These are phyloP conservation scores for Caenorhabditis drosophilae DNA, from an alignment of 2,888 invertebrate genomes.

Conservation along the genomic window DNA sequence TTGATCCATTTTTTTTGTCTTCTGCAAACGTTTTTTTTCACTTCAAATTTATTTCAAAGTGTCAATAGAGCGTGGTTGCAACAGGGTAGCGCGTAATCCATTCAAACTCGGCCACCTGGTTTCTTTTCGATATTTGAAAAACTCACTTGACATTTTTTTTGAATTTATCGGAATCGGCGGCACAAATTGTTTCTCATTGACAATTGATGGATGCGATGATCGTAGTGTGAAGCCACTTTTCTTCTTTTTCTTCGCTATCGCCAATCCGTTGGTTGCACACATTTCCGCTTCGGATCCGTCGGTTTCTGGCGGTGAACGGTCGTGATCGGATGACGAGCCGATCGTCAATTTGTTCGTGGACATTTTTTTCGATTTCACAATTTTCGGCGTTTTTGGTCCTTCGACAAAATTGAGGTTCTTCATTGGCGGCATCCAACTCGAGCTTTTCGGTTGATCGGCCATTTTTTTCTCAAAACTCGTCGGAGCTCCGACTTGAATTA, in stretches of 20 bases:
- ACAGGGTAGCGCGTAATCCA: too few species aligned
- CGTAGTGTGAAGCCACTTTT: constrained; percentile 31
- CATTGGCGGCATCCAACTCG: not conserved
- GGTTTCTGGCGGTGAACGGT: constrained; percentile 42
- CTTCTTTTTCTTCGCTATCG: constrained; percentile 30
- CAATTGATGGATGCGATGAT: constrained; percentile 33
- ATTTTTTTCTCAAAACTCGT: constrained; percentile 1
- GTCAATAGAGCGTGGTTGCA: too few species aligned
- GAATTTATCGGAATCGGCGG: constrained; percentile 12
- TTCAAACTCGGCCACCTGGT: not conserved
- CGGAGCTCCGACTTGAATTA: constrained; percentile 25
- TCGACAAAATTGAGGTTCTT: constrained; percentile 13
- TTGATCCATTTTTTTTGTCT: constrained; percentile 22
- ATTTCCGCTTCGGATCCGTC: constrained; percentile 57
- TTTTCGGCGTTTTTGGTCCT: constrained; percentile 24
- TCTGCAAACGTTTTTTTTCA: constrained; percentile 20
- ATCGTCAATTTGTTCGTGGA: not conserved
- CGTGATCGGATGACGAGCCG: not conserved
- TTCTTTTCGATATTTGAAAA: constrained; percentile 3
- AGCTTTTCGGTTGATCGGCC: not conserved
- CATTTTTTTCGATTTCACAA: constrained; percentile 27
- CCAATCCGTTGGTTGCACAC: constrained; percentile 30
- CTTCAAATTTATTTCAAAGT: not conserved
- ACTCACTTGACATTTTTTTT: constrained; percentile 26
- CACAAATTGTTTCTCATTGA: constrained; percentile 13